phyloP scores from a whole-genome alignment of 2,113 vertebrate genomes.

The Lycaon pictus region DNA sequence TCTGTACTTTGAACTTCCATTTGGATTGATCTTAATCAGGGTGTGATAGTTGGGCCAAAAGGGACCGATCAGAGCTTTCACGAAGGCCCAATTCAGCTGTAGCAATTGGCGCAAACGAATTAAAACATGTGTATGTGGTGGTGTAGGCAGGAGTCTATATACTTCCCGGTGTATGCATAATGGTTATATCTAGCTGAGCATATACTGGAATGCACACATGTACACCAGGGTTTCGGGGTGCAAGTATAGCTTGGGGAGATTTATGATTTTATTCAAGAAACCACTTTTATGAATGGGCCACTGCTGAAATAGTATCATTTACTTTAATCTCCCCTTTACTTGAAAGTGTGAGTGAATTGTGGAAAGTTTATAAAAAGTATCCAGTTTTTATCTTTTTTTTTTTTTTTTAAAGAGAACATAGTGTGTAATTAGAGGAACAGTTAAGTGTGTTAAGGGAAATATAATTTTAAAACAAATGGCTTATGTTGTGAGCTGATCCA shows the following conservation, averaged over 20 bases:
- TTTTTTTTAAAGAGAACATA: not conserved
- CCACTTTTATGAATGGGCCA: conserved; percentile 66
- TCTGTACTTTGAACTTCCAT: conserved; percentile 80
- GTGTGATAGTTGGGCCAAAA: conserved; percentile 82
- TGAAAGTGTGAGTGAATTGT: not conserved
- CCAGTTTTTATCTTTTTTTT: conserved; percentile 19
- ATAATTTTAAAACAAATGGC: conserved; percentile 21
- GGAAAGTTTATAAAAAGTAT: conserved; percentile 55
- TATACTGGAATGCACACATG: not conserved
- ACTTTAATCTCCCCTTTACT: not conserved
- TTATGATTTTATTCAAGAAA: conserved; percentile 59
- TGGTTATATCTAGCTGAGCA: conserved; percentile 26
- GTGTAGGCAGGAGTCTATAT: not conserved
- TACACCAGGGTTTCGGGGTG: not conserved
- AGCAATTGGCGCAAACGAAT: conserved; percentile 70
- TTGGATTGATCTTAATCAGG: conserved; percentile 83
- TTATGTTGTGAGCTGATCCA: conserved; percentile 44
- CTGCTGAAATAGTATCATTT: conserved; percentile 67
- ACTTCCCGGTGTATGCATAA: conserved; percentile 4
- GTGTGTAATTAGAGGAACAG: not conserved
- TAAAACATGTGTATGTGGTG: conserved; percentile 59
- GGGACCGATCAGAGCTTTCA: conserved; percentile 79
- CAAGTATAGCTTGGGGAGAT: not conserved
- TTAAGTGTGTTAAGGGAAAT: not conserved
- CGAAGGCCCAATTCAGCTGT: conserved; percentile 81